Conservation (phyloP, 64 coral and sea anemone species). For the Trachythela sp. region DNA sequence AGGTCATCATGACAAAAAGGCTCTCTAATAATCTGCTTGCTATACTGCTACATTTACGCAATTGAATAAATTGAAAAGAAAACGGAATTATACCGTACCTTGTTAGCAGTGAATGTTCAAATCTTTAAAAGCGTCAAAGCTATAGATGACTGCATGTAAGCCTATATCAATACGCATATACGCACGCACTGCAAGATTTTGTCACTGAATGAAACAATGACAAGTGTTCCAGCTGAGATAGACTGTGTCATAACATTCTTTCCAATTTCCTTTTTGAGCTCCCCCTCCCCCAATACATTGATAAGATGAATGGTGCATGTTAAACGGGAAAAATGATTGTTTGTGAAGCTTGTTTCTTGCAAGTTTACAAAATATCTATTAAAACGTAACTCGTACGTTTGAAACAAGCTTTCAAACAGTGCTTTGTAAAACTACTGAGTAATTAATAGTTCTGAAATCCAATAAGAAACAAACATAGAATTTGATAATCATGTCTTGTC, state of each 20-base stretch:
- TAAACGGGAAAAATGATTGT: too few species aligned
- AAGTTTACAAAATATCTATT: too few species aligned
- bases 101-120: neutral
- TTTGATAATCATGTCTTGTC: too few species aligned
- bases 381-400: too few species aligned
- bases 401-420: too few species aligned
- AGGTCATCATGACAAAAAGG: neutral
- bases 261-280: too few species aligned
- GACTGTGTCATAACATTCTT: neutral
- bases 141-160: neutral
- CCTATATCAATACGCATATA: neutral
- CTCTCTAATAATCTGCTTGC: neutral
- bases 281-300: too few species aligned
- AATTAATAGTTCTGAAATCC: too few species aligned
- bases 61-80: neutral
- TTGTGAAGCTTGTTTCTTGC: too few species aligned
- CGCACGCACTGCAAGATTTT: neutral
- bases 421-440: too few species aligned
- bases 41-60: neutral
- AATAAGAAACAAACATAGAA: too few species aligned
- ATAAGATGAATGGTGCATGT: too few species aligned
- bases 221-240: neutral
- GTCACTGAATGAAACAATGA: neutral
- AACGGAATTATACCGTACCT: neutral
- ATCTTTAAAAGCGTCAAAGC: neutral